Percentiles rank a stretch among this genome's conserved stretches.
These are phyloP conservation scores for Lagorchestes hirsutus DNA, from an alignment of 2,797 vertebrate genomes.

Conservation along the genomic window DNA sequence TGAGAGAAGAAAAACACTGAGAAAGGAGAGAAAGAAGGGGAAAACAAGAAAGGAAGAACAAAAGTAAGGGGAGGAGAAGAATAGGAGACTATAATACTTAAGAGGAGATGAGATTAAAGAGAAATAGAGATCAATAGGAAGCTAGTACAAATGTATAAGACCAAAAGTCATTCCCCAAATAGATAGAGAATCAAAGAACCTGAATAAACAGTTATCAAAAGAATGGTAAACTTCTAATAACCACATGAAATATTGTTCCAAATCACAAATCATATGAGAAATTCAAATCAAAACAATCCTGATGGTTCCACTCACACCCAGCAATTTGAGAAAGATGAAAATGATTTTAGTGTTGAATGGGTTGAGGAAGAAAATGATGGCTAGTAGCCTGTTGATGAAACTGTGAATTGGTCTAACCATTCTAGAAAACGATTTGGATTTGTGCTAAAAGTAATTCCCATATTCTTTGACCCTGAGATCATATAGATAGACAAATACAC, in stretches of 20 bases:
- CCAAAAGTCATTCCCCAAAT: background rate
- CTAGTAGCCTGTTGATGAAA: background rate
- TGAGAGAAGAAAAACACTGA: background rate
- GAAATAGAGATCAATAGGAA: background rate
- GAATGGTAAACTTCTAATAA: background rate
- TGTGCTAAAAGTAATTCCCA: background rate
- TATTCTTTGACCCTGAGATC: background rate
- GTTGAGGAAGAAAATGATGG: background rate
- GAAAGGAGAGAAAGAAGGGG: background rate
- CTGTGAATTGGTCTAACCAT: background rate
- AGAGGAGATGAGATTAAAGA: background rate
- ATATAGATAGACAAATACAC: background rate
- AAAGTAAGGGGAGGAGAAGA: background rate
- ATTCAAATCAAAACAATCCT: background rate
- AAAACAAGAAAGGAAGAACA: background rate
- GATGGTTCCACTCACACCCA: background rate
- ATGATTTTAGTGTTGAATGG: background rate
- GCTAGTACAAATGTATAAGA: background rate
- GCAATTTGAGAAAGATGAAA: background rate
- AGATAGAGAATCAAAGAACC: background rate
- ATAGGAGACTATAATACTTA: background rate
- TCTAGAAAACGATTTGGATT: background rate
- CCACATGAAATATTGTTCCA: background rate
- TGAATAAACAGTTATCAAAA: background rate
- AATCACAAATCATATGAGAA: background rate